Evolutionary conservation across 2,797 vertebrate species (phyloP).

Genomic region (Rhadinocentrus ornatus): DNA sequence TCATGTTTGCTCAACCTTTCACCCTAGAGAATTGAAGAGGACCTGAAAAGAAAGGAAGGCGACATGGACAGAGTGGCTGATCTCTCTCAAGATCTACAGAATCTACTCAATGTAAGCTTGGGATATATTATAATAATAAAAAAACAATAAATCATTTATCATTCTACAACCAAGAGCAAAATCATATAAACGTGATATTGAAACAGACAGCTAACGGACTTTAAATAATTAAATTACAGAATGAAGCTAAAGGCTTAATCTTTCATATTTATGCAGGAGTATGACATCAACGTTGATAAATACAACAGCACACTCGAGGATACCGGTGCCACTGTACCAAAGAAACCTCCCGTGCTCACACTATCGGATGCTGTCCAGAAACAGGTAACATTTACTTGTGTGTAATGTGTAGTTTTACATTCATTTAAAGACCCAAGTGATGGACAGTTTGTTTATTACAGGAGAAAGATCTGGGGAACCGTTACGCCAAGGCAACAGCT

Average conservation of each 20-base stretch:
- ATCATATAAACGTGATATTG: not conserved
- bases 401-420: not conserved
- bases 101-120: slow-evolving; percentile 85
- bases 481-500: slow-evolving; percentile 84
- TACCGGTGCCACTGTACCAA: slow-evolving; percentile 64
- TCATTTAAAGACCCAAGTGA: not conserved
- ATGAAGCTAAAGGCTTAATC: not conserved
- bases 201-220: not conserved
- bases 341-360: slow-evolving; percentile 75
- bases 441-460: slow-evolving; percentile 67
- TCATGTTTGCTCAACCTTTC: not conserved
- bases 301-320: slow-evolving; percentile 87
- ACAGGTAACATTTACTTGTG: slow-evolving; percentile 80
- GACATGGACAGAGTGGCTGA: slow-evolving; percentile 83
- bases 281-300: slow-evolving; percentile 86
- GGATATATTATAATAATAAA: not conserved
- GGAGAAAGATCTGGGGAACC: slow-evolving; percentile 88
- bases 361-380: slow-evolving; percentile 88
- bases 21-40: slow-evolving; percentile 87
- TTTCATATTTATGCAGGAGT: slow-evolving; percentile 82
- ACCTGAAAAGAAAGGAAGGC: slow-evolving; percentile 88
- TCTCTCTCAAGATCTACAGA: slow-evolving; percentile 88
- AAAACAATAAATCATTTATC: too few relatives aligned
- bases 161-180: not conserved
- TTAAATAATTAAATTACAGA: not conserved